Base-by-base conservation (phyloP, 2,888 invertebrate genomes). In the Geotrupes spiniger region DNA sequence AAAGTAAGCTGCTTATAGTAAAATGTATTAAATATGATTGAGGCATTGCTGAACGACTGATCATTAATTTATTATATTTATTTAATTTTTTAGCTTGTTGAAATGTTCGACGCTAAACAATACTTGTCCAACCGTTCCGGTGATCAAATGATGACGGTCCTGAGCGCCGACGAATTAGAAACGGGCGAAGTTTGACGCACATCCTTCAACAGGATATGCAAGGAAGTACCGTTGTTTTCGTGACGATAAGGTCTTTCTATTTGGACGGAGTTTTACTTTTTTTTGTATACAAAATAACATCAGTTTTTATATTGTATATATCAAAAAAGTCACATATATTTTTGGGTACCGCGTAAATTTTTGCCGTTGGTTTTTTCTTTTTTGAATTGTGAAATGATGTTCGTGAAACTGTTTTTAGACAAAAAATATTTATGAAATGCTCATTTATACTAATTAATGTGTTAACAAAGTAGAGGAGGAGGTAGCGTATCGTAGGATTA, bases 51-150 rank as follows among this genome's bases (percentile, higher is more conserved):
- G n/a, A n/a, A 27, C 27, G 8, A 8, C 27, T n/a, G n/a, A n/a
- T n/a, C n/a, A n/a, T n/a, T n/a, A n/a, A n/a, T n/a, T n/a, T n/a
- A n/a, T n/a, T 45, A 27, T 26, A 4, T 6, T 21, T 9, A 41
- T 17, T 33, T 46, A 40, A 48, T 57, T 45, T 61, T 65, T 31
- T 48, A 74, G 74, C 66, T 65, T 46, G 69, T 70, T 49, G 71
- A 73, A 61, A 60, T 63, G 49, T 74, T 74, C 55, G 71, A 74
- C 52, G 70, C 70, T 11, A 71, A 72, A 48, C 64, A 70, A 44
- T 74, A 74, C 59, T 58, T 74, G 28, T 65, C 66, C 11, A 67
- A 63, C 40, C 68, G 73, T 46, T 63, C 63, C 12, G 64, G 60
- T 15, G 68, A 67, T 46, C 58, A 54, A n/a, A 45, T 33, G 39